Evolutionary conservation across 2,113 vertebrate species (phyloP), one percentile per base, ranked within the genome.

Genomic region (Lota lota): DNA sequence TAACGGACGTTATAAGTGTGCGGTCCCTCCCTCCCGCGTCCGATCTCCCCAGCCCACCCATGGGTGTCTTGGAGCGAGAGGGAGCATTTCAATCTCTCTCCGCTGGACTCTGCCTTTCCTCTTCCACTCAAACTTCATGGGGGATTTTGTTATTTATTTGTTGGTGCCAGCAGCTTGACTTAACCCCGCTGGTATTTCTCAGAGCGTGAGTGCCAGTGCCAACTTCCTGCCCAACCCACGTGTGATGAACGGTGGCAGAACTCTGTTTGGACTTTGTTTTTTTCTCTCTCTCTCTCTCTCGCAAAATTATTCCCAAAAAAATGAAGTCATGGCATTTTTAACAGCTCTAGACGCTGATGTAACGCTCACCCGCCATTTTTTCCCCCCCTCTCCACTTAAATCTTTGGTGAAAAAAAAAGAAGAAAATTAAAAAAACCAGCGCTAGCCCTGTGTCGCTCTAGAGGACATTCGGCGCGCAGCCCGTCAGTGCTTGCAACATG

Each of bases 331-430:
- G 75, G 74, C 70, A 80, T 78, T 79, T 85, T 69, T 81, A 81
- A 83, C 79, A 68, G 78, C 81, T 86, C 77, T 84, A 89, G 83
- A 84, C 83, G 51, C 78, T 90, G 85, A 86, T 88, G 83, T 89
- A 79, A 75, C 74, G 68, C 28, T 80, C 79, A 68, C 61, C 64
- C 69, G 61, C 79, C 76, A 77, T 76, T 20, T 17, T 4, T 33
- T 47, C 40, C 28, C 28, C 28, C 28, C 28, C 28, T 3, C 28
- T 28, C 28, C 28, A 24, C 73, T 79, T 83, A 80, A 81, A 84
- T 81, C 81, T 79, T 71, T 18, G 67, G 11, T 21, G 1, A 2
- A 60, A 21, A 60, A 19, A 18, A 19, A 21, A 24, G 4, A 28
- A 28, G 6, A 4, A 3, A 28, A 28, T 28, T 28, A 5, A 28